Evolutionary conservation across 2,888 invertebrate species (phyloP), one percentile per base, ranked within the genome.

Genomic region (Scaptomyza cyrtandrae): DNA sequence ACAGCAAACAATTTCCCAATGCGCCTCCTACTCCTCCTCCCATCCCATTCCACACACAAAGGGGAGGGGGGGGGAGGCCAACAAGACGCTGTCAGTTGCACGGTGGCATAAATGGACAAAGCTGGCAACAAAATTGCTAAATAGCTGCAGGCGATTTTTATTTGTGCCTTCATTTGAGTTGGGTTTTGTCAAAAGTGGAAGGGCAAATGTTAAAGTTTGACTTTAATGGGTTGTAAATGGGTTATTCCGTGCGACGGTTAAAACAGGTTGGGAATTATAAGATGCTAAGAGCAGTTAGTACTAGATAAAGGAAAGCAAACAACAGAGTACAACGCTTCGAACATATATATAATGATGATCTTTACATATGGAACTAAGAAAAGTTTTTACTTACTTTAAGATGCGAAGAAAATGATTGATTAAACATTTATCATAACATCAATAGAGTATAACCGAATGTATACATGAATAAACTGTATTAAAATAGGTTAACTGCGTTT

Each of bases 1-100:
- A 77, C 86, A 85, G 79, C 86, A 81, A 87, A 85, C 79, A 88
- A 75, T 85, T 79, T 78, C 66, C 60, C 79, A 62, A 62, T 65
- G 70, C 61, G 37, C 10, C 19, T 16, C 10, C 24, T 19, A 19
- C 13, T 16, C 13, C 31, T 7, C 48, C 37, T n/a, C 24, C 35
- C 7, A 1, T 5, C 41, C 3, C n/a, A n/a, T 24, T 6, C 5
- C 35, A 24, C 1, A 3, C 7, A 10, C 19, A 19, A 19, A 19
- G 19, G 19, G 19, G 19, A 19, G 19, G 2, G 19, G 19, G 19
- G 19, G 19, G 19, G 19, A 1, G 19, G 4, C 19, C 43, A 41
- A 43, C 11, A 59, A 53, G 49, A 76, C 57, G 56, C 58, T 66
- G 74, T 45, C 78, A 78, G 75, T 57, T 63, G 69, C 70, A 78